phyloP scores from a whole-genome alignment of 1,140 invertebrate species.

The Wiebesia pumilae region DNA sequence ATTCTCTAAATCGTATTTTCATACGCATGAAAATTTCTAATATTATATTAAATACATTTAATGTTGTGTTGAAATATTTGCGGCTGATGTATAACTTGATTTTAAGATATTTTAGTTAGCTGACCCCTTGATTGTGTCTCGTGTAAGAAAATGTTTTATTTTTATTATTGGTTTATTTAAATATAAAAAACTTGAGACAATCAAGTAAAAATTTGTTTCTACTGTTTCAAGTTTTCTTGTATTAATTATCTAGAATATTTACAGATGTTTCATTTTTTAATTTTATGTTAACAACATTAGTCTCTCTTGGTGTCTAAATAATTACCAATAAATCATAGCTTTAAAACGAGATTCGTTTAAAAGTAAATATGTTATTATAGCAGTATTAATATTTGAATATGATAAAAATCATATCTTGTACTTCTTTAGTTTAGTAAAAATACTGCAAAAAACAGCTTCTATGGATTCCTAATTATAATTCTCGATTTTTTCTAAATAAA shows the following conservation, averaged over 20 bases:
- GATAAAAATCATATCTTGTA: slow-evolving; percentile 10
- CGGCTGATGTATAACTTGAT: slow-evolving; percentile 10
- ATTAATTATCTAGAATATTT: slow-evolving; percentile 55
- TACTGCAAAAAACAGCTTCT: background rate
- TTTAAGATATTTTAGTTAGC: slow-evolving; percentile 1
- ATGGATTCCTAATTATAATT: background rate
- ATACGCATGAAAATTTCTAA: slow-evolving; percentile 34
- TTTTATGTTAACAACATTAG: background rate
- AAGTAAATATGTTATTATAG: background rate
- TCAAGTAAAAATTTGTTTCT: background rate
- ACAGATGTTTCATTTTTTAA: slow-evolving; percentile 33
- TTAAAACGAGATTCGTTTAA: slow-evolving; percentile 39
- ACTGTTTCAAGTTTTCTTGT: background rate
- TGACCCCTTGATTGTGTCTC: slow-evolving; percentile 13
- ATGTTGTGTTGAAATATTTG: slow-evolving; percentile 7
- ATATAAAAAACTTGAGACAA: background rate
- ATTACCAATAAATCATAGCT: slow-evolving; percentile 30
- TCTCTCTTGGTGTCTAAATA: slow-evolving; percentile 48
- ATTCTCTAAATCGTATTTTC: slow-evolving; percentile 19
- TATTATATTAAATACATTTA: slow-evolving; percentile 9
- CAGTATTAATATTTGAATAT: slow-evolving; percentile 9
- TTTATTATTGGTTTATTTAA: background rate
- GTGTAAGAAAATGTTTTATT: background rate
- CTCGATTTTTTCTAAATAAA: too few relatives aligned
- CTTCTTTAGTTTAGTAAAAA: background rate